phyloP scores from a whole-genome alignment of 1,140 invertebrate genomes.

The Diachasmimorpha longicaudata region DNA sequence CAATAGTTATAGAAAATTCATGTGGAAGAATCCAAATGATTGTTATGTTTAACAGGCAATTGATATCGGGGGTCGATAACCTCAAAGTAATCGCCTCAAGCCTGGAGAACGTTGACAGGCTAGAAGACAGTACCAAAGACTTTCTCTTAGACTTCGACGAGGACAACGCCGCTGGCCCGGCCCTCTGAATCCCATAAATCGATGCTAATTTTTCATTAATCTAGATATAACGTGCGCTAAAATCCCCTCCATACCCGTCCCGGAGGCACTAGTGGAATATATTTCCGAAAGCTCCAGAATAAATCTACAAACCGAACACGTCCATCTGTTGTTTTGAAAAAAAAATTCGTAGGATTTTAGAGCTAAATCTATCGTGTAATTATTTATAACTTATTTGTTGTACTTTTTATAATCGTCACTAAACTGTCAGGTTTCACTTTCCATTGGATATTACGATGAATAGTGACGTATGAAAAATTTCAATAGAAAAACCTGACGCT shows the following conservation, averaged over 20 bases:
- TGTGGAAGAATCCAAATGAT: neutral
- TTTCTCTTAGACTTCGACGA: slow-evolving; percentile 63
- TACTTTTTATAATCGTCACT: slow-evolving; percentile 34
- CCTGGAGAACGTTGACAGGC: slow-evolving; percentile 65
- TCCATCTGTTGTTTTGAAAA: slow-evolving; percentile 27
- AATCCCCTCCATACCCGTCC: slow-evolving; percentile 4
- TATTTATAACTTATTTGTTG: slow-evolving; percentile 39
- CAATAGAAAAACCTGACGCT: no score
- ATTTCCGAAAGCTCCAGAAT: neutral
- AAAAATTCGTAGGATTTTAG: slow-evolving; percentile 17
- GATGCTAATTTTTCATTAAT: neutral
- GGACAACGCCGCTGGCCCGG: slow-evolving; percentile 61
- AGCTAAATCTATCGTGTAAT: neutral
- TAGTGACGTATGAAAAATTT: neutral
- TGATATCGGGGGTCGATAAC: slow-evolving; percentile 72
- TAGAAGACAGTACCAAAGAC: slow-evolving; percentile 65
- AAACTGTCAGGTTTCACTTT: neutral
- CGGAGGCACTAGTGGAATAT: neutral
- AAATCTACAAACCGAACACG: slow-evolving; percentile 13
- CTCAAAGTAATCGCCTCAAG: slow-evolving; percentile 67
- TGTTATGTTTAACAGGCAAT: slow-evolving; percentile 63
- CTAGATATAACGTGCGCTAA: neutral
- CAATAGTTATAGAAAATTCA: no score
- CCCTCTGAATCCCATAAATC: slow-evolving; percentile 46
- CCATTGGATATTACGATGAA: neutral